Percentiles rank a stretch among this genome's conserved stretches.
Evolutionary conservation across 2,888 invertebrate genomes (phyloP).

Genomic region (Drosophila mercatorum): DNA sequence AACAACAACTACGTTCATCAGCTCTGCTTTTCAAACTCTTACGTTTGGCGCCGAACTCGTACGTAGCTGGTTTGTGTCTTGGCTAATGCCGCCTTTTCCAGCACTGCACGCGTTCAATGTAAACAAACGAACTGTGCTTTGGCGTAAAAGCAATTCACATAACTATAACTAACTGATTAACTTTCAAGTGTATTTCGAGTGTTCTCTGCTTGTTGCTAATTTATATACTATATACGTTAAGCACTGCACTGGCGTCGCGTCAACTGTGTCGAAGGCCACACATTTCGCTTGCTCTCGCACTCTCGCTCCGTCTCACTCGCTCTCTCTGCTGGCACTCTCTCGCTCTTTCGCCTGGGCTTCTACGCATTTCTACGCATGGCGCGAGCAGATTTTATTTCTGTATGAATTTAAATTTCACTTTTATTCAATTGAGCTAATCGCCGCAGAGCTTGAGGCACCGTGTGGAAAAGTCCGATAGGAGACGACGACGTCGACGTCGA

Average conservation of each 20-base stretch:
- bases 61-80: conserved; percentile 45
- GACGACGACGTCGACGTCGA: conserved; percentile 17
- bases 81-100: conserved; percentile 44
- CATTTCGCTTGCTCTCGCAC: conserved; percentile 5
- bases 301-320: neutral
- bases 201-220: conserved; percentile 8
- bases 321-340: conserved; percentile 6
- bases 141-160: conserved; percentile 1
- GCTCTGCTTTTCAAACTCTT: conserved; percentile 23
- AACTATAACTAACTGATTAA: conserved; percentile 13
- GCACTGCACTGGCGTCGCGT: neutral
- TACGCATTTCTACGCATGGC: conserved; percentile 51
- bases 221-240: conserved; percentile 5
- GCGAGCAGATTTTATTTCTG: conserved; percentile 35
- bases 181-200: conserved; percentile 5
- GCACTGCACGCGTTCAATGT: conserved; percentile 32
- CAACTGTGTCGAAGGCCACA: conserved; percentile 36
- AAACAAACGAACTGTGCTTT: conserved; percentile 39
- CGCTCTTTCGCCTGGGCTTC: conserved; percentile 11
- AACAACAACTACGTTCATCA: neutral
- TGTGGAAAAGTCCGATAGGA: conserved; percentile 66
- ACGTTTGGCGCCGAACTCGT: conserved; percentile 30
- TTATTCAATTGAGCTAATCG: conserved; percentile 37
- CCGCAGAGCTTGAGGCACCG: conserved; percentile 49
- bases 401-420: conserved; percentile 59